Percentiles rank a stretch among this genome's conserved stretches.
Evolutionary conservation across 2,888 invertebrate species (phyloP).

Genomic region (Cantharis lateralis): DNA sequence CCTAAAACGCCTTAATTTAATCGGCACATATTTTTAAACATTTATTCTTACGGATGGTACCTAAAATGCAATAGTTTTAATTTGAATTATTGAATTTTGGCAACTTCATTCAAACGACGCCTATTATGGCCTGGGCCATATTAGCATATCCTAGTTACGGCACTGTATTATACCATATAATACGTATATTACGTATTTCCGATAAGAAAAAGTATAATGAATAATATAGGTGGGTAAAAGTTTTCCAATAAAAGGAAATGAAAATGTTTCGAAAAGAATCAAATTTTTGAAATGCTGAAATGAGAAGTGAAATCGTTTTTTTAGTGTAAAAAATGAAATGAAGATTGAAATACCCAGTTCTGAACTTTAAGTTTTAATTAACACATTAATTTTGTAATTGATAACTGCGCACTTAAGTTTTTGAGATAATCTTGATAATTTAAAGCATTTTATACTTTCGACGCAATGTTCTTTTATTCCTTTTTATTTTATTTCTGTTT

Average conservation of each 20-base stretch:
- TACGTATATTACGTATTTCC: too few species aligned
- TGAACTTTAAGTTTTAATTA: background rate
- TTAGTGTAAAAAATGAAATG: background rate
- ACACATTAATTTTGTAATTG: background rate
- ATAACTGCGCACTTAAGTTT: background rate
- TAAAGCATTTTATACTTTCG: background rate
- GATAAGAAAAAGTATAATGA: background rate
- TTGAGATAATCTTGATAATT: background rate
- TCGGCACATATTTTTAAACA: too few species aligned
- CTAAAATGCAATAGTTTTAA: too few species aligned
- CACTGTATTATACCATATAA: too few species aligned
- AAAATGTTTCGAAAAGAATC: background rate
- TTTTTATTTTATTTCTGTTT: background rate
- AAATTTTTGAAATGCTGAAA: background rate
- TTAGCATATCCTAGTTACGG: too few species aligned
- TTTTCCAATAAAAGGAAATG: background rate
- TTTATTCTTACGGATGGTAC: too few species aligned
- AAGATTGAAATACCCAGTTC: background rate
- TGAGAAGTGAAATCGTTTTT: background rate
- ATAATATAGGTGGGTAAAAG: background rate
- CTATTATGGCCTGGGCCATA: too few species aligned
- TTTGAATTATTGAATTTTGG: too few species aligned
- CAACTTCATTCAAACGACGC: too few species aligned
- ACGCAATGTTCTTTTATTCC: background rate
- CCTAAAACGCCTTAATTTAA: too few species aligned